Evolutionary conservation across 2,888 invertebrate genomes (phyloP).

Genomic region (Xestia c-nigrum): DNA sequence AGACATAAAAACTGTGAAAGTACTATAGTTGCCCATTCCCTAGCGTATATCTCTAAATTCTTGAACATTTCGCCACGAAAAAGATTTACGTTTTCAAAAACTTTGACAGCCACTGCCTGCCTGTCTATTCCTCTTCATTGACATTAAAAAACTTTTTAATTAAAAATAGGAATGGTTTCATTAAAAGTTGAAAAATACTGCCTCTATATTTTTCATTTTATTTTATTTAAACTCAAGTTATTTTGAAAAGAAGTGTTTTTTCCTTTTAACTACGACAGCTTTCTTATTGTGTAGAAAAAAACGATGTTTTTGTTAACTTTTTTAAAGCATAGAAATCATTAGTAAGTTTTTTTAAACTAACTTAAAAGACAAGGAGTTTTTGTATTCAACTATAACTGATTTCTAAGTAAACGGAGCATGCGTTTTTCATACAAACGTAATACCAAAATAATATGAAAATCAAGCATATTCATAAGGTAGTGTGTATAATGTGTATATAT

Average conservation of each 20-base stretch:
- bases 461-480: too few relatives aligned
- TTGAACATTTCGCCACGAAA: too few relatives aligned
- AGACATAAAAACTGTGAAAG: too few relatives aligned
- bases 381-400: not conserved
- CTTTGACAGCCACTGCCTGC: conserved; percentile 60
- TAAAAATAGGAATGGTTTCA: conserved; percentile 65
- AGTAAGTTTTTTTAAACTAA: not conserved
- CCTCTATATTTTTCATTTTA: conserved; percentile 11
- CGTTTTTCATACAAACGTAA: too few relatives aligned
- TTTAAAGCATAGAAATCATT: not conserved
- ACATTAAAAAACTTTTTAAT: conserved; percentile 73
- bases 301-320: not conserved
- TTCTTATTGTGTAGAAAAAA: not conserved
- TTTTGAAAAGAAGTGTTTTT: conserved; percentile 25
- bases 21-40: too few relatives aligned
- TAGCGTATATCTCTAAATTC: too few relatives aligned
- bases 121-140: conserved; percentile 62
- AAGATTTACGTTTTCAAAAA: conserved; percentile 19
- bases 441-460: too few relatives aligned
- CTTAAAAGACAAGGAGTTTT: not conserved
- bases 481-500: too few relatives aligned
- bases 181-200: conserved; percentile 40
- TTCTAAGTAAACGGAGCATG: too few relatives aligned
- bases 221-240: conserved; percentile 29
- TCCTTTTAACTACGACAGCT: not conserved